Evolutionary conservation across 2,797 vertebrate genomes (phyloP).

Genomic region (Carduelis carduelis): DNA sequence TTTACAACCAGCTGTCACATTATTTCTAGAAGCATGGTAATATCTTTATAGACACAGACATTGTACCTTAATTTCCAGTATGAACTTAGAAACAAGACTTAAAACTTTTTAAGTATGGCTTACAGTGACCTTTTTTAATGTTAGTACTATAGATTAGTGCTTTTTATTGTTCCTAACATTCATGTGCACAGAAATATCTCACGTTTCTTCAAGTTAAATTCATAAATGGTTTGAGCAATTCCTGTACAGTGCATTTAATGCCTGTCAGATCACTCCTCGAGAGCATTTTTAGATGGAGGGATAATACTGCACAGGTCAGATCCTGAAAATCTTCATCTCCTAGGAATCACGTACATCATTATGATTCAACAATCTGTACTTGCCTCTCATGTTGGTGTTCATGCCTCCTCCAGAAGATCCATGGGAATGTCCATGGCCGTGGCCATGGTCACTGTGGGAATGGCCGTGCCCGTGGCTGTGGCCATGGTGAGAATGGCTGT

Average conservation of each 20-base stretch:
- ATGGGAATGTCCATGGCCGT: conserved; percentile 84
- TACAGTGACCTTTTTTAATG: not conserved
- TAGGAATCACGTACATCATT: not conserved
- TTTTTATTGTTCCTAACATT: not conserved
- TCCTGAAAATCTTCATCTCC: not conserved
- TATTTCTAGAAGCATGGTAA: not conserved
- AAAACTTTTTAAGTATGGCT: not conserved
- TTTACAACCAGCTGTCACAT: not conserved
- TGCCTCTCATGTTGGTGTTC: conserved; percentile 98
- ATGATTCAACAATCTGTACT: not conserved
- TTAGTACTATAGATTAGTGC: not conserved
- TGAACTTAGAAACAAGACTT: not conserved
- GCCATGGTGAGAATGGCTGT: conserved; percentile 82
- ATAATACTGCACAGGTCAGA: not conserved
- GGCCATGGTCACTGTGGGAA: conserved; percentile 80
- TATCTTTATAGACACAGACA: not conserved
- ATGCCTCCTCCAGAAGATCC: conserved; percentile 83
- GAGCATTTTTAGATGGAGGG: not conserved
- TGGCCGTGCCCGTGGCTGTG: conserved; percentile 74
- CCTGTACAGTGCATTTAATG: not conserved
- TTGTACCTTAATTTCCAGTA: not conserved
- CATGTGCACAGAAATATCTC: not conserved
- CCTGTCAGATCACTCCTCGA: not conserved
- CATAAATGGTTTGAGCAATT: not conserved
- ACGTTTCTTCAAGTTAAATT: not conserved